Evolutionary conservation across 1,140 invertebrate species (phyloP), one percentile per base, ranked within the genome.

Genomic region (Aleiodes sp.): DNA sequence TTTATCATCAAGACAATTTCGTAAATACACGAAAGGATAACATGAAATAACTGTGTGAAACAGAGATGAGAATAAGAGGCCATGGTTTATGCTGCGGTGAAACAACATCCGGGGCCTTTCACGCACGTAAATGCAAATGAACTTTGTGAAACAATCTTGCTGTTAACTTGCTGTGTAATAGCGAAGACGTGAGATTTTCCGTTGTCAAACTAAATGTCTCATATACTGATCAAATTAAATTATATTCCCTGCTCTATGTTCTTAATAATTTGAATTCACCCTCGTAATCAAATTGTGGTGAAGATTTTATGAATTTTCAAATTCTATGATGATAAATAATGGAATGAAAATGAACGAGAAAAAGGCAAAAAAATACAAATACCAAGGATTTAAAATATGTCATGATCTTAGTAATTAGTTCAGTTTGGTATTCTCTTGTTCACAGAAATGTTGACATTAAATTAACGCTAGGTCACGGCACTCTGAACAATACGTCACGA

Each of bases 401-500:
- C 19, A 9, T 24, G 26, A 52, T 24, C 16, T 52, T 24, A 24
- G 46, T 21, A 52, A 52, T 52, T 52, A 52, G 4, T 24, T 2
- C 46, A 21, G 6, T 52, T 52, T 21, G 26, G 46, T 21, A 12
- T 12, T 52, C 46, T 7, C 46, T 8, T 52, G 16, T 14, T 31
- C 14, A 16, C 37, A 14, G 29, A 68, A 52, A 68, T 70, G 61
- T 60, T 46, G 72, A 72, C 70, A 68, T 75, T 72, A 75, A 78
- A 80, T 80, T 78, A 80, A 70, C 60, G 73, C 39, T 62, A 46
- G 68, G 64, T 70, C 56, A 63, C 43, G 56, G 28, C 56, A 57
- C 41, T 67, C 43, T 67, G 43, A 41, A 79, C 77, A 78, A 84
- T 84, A 78, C 76, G 81, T 83, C 80, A 84, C 70, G 59, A 56